Evolutionary conservation across 2,113 vertebrate species (phyloP).

Genomic region (Chamaea fasciata): DNA sequence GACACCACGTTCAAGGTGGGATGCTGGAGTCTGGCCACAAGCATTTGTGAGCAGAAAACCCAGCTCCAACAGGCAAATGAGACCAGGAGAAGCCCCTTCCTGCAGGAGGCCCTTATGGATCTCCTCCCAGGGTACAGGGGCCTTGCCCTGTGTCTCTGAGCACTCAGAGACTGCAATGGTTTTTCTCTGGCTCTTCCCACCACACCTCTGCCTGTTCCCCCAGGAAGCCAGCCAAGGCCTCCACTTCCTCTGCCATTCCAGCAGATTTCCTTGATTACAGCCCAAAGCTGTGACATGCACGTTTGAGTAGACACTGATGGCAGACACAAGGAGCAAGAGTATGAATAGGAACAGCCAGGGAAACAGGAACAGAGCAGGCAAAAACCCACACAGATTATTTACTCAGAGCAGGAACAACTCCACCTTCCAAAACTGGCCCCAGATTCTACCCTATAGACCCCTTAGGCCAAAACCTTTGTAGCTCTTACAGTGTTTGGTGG

Average conservation of each 20-base stretch:
- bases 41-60: background rate
- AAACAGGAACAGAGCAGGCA: background rate
- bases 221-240: background rate
- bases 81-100: background rate
- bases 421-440: background rate
- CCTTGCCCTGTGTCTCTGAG: background rate
- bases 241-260: background rate
- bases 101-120: background rate
- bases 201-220: background rate
- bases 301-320: accelerated
- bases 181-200: background rate
- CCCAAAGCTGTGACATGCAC: background rate
- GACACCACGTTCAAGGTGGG: accelerated
- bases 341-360: accelerated
- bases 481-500: conserved; percentile 28
- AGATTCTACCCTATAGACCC: background rate
- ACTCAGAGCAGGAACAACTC: background rate
- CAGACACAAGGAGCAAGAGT: background rate
- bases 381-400: accelerated
- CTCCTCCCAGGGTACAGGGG: background rate
- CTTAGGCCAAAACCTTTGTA: background rate
- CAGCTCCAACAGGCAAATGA: background rate
- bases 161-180: accelerated
- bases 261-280: background rate
- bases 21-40: background rate